Conservation (phyloP, 1,140 invertebrate species). For the Drosophila biarmipes region DNA sequence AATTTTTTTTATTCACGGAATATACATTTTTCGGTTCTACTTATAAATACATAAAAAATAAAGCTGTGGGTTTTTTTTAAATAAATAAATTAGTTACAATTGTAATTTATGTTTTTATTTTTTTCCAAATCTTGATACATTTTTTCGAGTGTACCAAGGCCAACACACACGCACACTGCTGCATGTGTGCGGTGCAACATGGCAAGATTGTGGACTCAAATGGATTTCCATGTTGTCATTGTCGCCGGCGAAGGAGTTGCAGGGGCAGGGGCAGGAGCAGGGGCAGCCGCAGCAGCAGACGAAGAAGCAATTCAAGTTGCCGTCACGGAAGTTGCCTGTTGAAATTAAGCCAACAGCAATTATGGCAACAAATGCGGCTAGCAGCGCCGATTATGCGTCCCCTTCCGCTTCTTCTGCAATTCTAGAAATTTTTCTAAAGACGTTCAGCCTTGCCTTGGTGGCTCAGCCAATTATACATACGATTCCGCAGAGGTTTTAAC, state of each 20-base stretch:
- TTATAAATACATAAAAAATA: no score
- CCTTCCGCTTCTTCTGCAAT: conserved; percentile 35
- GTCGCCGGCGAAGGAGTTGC: conserved; percentile 46
- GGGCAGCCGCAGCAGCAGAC: conserved; percentile 9
- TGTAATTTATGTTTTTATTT: no score
- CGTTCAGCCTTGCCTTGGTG: conserved; percentile 18
- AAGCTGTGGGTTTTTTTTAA: no score
- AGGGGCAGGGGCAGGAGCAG: conserved; percentile 1
- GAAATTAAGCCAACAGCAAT: conserved; percentile 81
- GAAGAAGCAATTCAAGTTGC: conserved; percentile 66
- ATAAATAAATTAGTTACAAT: no score
- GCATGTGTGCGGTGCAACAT: conserved; percentile 30
- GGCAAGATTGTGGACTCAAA: conserved; percentile 67
- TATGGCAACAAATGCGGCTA: conserved; percentile 78
- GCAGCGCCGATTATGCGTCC: conserved; percentile 66
- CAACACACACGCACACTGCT: conserved; percentile 2
- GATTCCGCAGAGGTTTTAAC: conserved; percentile 1
- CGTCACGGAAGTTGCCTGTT: conserved; percentile 76
- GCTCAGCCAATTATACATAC: conserved; percentile 39
- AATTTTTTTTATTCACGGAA: no score
- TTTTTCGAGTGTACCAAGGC: conserved; percentile 19
- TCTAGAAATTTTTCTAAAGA: conserved; percentile 62
- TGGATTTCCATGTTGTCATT: conserved; percentile 72
- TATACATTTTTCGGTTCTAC: no score
- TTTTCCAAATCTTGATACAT: not conserved